Evolutionary conservation across 2,113 vertebrate species (phyloP).

Genomic region (Plectropomus leopardus): DNA sequence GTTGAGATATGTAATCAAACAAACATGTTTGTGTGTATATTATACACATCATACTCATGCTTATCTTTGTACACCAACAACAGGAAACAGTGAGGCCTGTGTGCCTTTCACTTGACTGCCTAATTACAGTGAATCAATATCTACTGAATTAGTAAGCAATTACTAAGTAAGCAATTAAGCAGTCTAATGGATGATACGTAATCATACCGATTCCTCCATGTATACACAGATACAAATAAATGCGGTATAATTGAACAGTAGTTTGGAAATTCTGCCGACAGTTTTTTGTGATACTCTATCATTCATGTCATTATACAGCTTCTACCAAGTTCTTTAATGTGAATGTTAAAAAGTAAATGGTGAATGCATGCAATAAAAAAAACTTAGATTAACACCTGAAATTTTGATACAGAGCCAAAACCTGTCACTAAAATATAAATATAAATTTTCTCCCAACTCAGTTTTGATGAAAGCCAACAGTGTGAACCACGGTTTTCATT

Average conservation of each 20-base stretch:
- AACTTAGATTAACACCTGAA: background rate
- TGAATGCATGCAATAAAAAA: background rate
- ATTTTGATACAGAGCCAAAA: too few species aligned
- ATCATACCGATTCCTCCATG: background rate
- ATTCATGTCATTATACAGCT: background rate
- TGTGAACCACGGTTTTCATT: too few species aligned
- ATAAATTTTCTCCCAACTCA: too few species aligned
- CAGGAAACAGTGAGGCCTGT: constrained; percentile 2
- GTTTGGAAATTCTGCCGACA: background rate
- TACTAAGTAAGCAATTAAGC: constrained; percentile 12
- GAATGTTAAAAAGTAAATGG: background rate
- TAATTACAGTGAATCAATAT: constrained; percentile 33
- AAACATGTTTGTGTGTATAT: background rate
- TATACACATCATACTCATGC: background rate
- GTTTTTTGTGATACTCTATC: background rate
- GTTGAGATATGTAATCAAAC: background rate
- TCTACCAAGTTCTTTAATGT: background rate
- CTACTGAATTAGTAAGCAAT: constrained; percentile 10
- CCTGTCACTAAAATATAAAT: too few species aligned
- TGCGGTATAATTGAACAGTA: background rate
- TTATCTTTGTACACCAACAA: background rate
- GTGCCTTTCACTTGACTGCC: background rate
- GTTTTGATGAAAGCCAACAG: too few species aligned
- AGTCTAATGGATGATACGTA: constrained; percentile 28
- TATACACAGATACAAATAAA: background rate